Evolutionary conservation across 2,888 invertebrate genomes (phyloP), one percentile per base, ranked within the genome.

Genomic region (Herminia tarsipennalis): DNA sequence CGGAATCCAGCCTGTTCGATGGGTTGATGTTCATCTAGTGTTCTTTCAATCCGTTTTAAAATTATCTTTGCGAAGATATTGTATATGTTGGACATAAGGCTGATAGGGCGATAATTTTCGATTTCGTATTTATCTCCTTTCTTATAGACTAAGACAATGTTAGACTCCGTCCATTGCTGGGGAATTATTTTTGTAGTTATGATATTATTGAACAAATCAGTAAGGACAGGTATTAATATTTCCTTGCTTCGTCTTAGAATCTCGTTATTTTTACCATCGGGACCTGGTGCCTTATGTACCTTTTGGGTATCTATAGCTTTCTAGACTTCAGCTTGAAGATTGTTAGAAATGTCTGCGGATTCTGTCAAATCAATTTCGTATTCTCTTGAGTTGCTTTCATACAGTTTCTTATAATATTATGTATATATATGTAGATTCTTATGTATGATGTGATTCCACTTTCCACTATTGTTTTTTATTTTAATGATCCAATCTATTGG

Each of bases 1-100:
- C 33, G 33, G 13, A 33, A 33, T 8, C 33, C 33, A 13, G 33
- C 33, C 16, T 30, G 30, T 17, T 30, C 17, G 6, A 30, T 30
- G 17, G 30, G 17, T 30, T 30, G 30, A 4, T 30, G 16, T 30
- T 30, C 30, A 9, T 30, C 30, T 9, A 30, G 9, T 14, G 13
- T 24, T 25, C 10, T 35, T 22, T 17, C 17, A 30, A 30, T 17
- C 4, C 25, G 2, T 10, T 25, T 25, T 25, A 25, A 5, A 4
- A 25, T 10, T 3, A 25, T 10, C 25, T 25, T 9, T 3, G 25
- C 25, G 10, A 18, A 25, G 4, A 25, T 10, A 9, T 30, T 17
- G 3, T 30, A 17, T 30, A 30, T 17, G 10, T 30, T 30, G 17
- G 30, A 17, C 30, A 30, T 30, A 10, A 30, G 30, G 13, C 16